These are phyloP conservation scores for Mesitornis unicolor DNA, from an alignment of 2,113 vertebrate species.

Conservation along the genomic window DNA sequence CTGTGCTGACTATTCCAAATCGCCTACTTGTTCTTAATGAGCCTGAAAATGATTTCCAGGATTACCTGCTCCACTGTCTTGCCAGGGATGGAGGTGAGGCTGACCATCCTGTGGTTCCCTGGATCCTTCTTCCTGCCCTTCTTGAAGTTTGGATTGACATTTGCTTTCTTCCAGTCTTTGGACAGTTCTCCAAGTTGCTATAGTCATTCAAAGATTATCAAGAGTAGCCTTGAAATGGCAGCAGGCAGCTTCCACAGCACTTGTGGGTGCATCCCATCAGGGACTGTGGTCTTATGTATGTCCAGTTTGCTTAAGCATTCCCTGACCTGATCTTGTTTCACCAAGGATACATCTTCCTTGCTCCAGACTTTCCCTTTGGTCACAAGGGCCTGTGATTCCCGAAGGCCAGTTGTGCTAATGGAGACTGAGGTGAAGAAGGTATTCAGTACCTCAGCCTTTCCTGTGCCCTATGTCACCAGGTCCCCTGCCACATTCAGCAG, in stretches of 20 bases:
- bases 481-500: background rate
- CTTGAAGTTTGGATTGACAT: background rate
- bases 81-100: background rate
- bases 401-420: background rate
- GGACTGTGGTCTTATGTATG: background rate
- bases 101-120: background rate
- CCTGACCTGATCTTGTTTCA: background rate
- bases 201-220: background rate
- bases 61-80: background rate
- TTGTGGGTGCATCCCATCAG: background rate
- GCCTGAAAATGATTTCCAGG: background rate
- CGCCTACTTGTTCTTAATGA: background rate
- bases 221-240: background rate
- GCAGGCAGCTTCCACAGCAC: background rate
- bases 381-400: background rate
- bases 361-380: background rate
- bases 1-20: background rate
- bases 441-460: background rate
- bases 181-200: background rate
- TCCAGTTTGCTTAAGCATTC: background rate
- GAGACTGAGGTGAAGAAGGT: background rate
- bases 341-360: background rate
- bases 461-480: background rate
- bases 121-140: background rate
- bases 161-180: background rate